Evolutionary conservation across 1,140 invertebrate species (phyloP).

Genomic region (Drosophila sucinea): DNA sequence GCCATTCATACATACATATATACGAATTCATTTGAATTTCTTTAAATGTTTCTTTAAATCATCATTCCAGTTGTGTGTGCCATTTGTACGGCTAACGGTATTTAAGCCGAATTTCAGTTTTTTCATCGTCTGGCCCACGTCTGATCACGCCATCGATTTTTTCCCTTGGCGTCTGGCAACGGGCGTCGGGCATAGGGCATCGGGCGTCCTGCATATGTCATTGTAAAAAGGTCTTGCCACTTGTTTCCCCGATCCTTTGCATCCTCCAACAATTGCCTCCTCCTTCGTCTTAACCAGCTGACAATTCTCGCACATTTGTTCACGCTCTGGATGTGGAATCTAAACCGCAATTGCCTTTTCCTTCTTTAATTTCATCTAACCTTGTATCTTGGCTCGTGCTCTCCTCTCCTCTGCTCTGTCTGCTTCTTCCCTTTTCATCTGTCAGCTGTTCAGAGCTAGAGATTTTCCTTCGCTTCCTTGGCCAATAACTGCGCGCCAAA

Average conservation of each 20-base stretch:
- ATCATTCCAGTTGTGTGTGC: conserved; percentile 25
- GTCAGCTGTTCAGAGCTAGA: conserved; percentile 65
- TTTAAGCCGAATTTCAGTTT: conserved; percentile 6
- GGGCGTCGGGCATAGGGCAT: conserved; percentile 12
- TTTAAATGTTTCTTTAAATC: conserved; percentile 62
- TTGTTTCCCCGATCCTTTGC: not conserved
- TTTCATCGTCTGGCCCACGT: conserved; percentile 46
- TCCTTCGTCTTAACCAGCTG: conserved; percentile 38
- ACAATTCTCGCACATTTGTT: conserved; percentile 65
- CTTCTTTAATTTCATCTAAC: conserved; percentile 43
- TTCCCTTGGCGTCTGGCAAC: not conserved
- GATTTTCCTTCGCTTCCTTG: conserved; percentile 49
- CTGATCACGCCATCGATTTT: conserved; percentile 20
- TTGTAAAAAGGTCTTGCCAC: too few relatives aligned
- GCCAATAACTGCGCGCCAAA: conserved; percentile 25
- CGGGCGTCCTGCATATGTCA: conserved; percentile 52
- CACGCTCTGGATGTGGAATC: conserved; percentile 23
- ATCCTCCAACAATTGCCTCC: conserved; percentile 58
- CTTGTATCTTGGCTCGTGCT: conserved; percentile 35
- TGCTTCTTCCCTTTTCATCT: not conserved
- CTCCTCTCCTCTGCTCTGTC: conserved; percentile 36
- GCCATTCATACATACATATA: conserved; percentile 37
- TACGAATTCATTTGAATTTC: conserved; percentile 78
- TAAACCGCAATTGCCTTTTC: conserved; percentile 53
- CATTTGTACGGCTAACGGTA: conserved; percentile 61